Evolutionary conservation across 2,888 invertebrate species (phyloP).

Genomic region (Phyllotreta cruciferae): DNA sequence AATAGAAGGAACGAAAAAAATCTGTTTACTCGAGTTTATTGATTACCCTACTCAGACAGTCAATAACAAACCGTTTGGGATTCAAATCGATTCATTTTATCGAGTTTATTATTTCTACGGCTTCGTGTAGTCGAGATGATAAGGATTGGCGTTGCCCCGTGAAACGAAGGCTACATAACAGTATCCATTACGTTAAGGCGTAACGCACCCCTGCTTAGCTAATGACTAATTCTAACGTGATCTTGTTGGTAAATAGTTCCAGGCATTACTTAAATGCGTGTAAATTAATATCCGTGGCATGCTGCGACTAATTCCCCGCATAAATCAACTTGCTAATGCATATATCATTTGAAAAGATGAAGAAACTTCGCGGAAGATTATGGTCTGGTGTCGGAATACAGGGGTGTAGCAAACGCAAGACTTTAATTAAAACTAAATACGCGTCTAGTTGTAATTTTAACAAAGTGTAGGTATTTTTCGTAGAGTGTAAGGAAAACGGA

Average conservation of each 20-base stretch:
- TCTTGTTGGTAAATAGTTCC: constrained; percentile 37
- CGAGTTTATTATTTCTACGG: too few species aligned
- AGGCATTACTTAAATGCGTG: constrained; percentile 38
- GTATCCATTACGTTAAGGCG: constrained; percentile 23
- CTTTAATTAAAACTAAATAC: too few species aligned
- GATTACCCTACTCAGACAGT: too few species aligned
- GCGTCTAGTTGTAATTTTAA: too few species aligned
- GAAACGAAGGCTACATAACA: constrained; percentile 21
- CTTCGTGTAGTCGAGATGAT: not conserved
- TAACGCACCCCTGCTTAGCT: constrained; percentile 33
- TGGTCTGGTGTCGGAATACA: not conserved
- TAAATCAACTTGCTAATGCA: constrained; percentile 39
- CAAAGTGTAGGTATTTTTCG: too few species aligned
- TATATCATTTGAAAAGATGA: constrained; percentile 35
- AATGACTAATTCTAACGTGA: constrained; percentile 38
- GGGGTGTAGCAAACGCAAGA: too few species aligned
- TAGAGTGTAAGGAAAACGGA: too few species aligned
- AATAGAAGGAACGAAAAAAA: too few species aligned
- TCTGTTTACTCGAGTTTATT: too few species aligned
- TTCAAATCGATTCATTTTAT: too few species aligned
- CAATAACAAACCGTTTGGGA: too few species aligned
- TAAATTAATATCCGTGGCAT: constrained; percentile 38
- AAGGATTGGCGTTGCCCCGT: not conserved
- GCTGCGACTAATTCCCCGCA: constrained; percentile 36
- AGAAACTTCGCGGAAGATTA: constrained; percentile 34